These are phyloP conservation scores for Cataglyphis livida DNA, from an alignment of 2,888 invertebrate genomes.

Conservation along the genomic window DNA sequence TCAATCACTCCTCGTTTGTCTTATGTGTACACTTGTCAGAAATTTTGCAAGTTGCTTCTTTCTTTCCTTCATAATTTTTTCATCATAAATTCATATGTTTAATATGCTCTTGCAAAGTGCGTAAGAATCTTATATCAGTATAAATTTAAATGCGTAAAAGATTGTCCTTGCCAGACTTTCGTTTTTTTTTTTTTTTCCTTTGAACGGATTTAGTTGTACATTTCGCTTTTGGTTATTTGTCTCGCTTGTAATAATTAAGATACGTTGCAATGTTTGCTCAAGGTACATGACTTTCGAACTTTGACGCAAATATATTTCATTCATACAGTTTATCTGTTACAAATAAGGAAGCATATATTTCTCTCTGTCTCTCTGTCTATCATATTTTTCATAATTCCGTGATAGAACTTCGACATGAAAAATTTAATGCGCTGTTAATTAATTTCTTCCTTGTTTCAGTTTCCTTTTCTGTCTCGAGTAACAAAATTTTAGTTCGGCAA, in stretches of 20 bases:
- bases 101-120: constrained; percentile 11
- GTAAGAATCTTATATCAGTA: neutral
- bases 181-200: neutral
- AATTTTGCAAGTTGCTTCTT: constrained; percentile 12
- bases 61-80: constrained; percentile 5
- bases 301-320: neutral
- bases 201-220: constrained; percentile 1
- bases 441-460: neutral
- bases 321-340: neutral
- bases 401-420: constrained; percentile 7
- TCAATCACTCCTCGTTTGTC: constrained; percentile 11
- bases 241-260: neutral
- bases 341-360: neutral
- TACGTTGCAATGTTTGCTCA: constrained; percentile 17
- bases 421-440: constrained; percentile 21
- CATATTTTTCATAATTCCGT: neutral
- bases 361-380: neutral
- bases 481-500: constrained; percentile 14
- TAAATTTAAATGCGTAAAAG: constrained; percentile 32
- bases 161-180: constrained; percentile 47
- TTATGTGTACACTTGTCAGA: neutral
- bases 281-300: neutral
- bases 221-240: neutral
- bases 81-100: neutral
- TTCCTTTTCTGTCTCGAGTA: neutral